Evolutionary conservation across 2,113 vertebrate genomes (phyloP).

Genomic region (Pedionomus torquatus): DNA sequence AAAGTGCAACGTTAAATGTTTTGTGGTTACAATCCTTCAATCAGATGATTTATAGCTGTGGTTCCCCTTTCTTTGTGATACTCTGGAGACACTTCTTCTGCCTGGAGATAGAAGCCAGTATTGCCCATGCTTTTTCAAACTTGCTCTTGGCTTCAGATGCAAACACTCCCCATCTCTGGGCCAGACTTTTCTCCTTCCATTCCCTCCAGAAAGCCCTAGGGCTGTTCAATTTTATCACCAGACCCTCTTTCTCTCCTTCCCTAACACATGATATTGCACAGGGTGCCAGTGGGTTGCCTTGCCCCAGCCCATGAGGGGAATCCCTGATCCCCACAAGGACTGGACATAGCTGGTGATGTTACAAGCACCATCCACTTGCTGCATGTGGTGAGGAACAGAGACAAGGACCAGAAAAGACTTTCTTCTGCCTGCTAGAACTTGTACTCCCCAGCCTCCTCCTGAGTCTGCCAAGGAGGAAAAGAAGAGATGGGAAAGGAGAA

Average conservation of each 20-base stretch:
- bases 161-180: neutral
- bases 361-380: fast-evolving
- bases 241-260: neutral
- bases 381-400: neutral
- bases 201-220: neutral
- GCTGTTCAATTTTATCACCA: neutral
- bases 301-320: neutral
- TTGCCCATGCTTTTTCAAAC: fast-evolving
- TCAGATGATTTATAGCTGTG: neutral
- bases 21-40: neutral
- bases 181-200: neutral
- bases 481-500: neutral
- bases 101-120: neutral
- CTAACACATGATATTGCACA: neutral
- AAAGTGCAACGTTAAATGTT: neutral
- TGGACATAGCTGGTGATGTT: neutral
- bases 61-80: neutral
- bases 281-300: neutral
- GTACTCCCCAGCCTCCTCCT: neutral
- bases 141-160: neutral
- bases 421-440: neutral
- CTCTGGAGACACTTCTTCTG: neutral
- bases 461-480: neutral
- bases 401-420: neutral
- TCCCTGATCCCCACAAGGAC: fast-evolving